Percentiles rank a stretch among this genome's conserved stretches.
Evolutionary conservation across 2,113 vertebrate genomes (phyloP).

Genomic region (Dicerorhinus sumatrensis): DNA sequence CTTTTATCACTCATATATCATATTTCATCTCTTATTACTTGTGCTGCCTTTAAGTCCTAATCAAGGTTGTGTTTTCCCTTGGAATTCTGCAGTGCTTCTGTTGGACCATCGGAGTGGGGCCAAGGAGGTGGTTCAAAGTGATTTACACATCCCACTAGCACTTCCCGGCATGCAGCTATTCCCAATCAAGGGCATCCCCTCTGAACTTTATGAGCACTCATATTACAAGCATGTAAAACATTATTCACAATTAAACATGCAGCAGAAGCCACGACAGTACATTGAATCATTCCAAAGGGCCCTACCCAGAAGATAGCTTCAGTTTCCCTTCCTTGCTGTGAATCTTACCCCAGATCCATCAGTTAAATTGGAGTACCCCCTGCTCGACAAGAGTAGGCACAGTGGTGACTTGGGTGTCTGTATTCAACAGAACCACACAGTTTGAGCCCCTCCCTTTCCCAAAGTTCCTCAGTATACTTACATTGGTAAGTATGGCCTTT

Average conservation of each 20-base stretch:
- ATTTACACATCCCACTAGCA: not conserved
- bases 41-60: not conserved
- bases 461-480: not conserved
- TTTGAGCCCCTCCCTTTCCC: not conserved
- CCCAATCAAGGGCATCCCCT: not conserved
- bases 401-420: not conserved
- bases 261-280: not conserved
- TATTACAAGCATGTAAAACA: not conserved
- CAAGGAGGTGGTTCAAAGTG: not conserved
- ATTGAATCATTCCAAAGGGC: not conserved
- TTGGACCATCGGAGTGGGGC: not conserved
- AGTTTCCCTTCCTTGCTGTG: rapidly evolving
- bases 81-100: not conserved
- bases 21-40: too few species aligned
- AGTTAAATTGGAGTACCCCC: not conserved
- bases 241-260: not conserved
- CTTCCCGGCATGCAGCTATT: not conserved
- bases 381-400: rapidly evolving
- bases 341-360: not conserved
- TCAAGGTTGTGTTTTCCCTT: not conserved
- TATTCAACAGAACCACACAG: not conserved
- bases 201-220: not conserved
- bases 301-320: not conserved
- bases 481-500: not conserved
- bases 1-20: not conserved